These are phyloP conservation scores for Ditula angustiorana DNA, from an alignment of 2,888 invertebrate genomes.

Conservation along the genomic window DNA sequence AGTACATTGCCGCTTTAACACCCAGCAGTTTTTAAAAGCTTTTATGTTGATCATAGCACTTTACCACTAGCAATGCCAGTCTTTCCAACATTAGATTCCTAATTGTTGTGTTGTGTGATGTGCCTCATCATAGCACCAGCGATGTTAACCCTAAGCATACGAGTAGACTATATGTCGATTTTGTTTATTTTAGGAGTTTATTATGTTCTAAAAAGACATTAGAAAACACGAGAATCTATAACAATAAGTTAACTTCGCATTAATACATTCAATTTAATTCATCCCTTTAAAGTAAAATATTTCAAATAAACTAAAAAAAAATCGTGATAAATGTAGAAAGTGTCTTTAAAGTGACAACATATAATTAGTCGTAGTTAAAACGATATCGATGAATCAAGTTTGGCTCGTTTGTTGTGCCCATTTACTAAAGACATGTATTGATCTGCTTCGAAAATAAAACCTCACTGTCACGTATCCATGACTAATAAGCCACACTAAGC, in stretches of 20 bases:
- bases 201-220: too few relatives aligned
- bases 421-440: slow-evolving; percentile 5
- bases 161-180: not conserved
- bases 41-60: slow-evolving; percentile 62
- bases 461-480: slow-evolving; percentile 11
- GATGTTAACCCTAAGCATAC: not conserved
- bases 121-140: slow-evolving; percentile 17
- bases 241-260: too few relatives aligned
- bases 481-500: slow-evolving; percentile 18
- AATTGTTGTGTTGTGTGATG: slow-evolving; percentile 47
- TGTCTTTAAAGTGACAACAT: not conserved
- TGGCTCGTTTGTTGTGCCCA: not conserved
- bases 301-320: not conserved
- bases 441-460: slow-evolving; percentile 12
- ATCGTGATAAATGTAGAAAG: not conserved
- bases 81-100: slow-evolving; percentile 79
- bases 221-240: too few relatives aligned
- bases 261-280: too few relatives aligned
- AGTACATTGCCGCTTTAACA: slow-evolving; percentile 60
- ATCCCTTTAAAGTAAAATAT: not conserved
- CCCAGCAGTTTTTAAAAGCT: slow-evolving; percentile 54
- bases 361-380: not conserved
- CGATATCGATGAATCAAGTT: slow-evolving; percentile 1
- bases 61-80: slow-evolving; percentile 70
- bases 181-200: not conserved